These are phyloP conservation scores for Hedychridium roseum DNA, from an alignment of 2,888 invertebrate genomes.

Conservation along the genomic window DNA sequence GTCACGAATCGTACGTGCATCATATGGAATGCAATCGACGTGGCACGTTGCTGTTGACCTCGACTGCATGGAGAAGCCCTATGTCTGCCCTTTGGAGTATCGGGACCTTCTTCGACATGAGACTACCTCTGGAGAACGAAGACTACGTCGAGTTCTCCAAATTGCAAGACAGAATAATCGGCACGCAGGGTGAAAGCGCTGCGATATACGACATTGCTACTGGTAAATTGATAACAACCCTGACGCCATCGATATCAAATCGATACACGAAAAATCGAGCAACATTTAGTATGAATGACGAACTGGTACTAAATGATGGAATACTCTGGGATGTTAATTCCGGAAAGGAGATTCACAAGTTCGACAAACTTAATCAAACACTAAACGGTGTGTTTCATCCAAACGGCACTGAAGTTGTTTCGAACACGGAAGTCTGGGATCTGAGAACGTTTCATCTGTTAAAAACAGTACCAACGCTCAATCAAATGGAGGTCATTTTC, in stretches of 20 bases:
- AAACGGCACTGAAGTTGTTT: slow-evolving; percentile 95
- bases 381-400: slow-evolving; percentile 97
- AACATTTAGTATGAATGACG: slow-evolving; percentile 93
- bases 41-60: slow-evolving; percentile 84
- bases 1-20: slow-evolving; percentile 88
- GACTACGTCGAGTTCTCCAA: slow-evolving; percentile 94
- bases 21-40: slow-evolving; percentile 74
- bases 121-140: slow-evolving; percentile 77
- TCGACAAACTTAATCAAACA: slow-evolving; percentile 96
- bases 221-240: slow-evolving; percentile 75
- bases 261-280: slow-evolving; percentile 94
- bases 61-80: slow-evolving; percentile 86
- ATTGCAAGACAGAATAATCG: slow-evolving; percentile 86
- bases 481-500: slow-evolving; percentile 90
- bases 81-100: slow-evolving; percentile 84
- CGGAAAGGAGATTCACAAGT: slow-evolving; percentile 91
- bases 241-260: slow-evolving; percentile 86
- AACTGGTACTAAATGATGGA: slow-evolving; percentile 90
- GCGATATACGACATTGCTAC: slow-evolving; percentile 90
- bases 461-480: slow-evolving; percentile 91
- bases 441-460: slow-evolving; percentile 91
- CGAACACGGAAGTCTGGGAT: slow-evolving; percentile 99
- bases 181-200: slow-evolving; percentile 85
- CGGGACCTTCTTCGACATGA: slow-evolving; percentile 60
- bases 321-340: slow-evolving; percentile 93